A percentile compares a stretch with the other conserved stretches of the same genome.
phyloP scores from a whole-genome alignment of 1,140 invertebrate species.

The Lamellibrachia luymesi region DNA sequence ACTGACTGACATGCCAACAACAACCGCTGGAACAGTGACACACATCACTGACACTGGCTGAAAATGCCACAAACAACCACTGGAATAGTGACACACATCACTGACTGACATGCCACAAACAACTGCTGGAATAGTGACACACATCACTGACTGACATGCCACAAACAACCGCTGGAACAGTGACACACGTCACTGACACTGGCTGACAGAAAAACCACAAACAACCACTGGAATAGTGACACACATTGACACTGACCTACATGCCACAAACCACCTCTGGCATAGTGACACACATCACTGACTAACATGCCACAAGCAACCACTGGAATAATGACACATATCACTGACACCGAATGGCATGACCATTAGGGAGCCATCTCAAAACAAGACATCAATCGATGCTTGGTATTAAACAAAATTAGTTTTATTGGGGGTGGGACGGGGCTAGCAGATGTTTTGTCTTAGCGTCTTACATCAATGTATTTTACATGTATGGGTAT shows the following conservation, averaged over 20 bases:
- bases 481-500: no score
- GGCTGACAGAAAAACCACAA: constrained; percentile 45
- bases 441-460: no score
- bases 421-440: no score
- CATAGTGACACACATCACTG: constrained; percentile 22
- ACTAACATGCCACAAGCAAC: constrained; percentile 65
- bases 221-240: no score
- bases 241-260: no score
- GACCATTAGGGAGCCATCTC: no score
- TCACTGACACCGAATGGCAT: no score
- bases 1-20: not conserved
- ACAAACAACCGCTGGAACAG: not conserved
- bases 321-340: not conserved
- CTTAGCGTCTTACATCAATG: no score
- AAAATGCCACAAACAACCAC: constrained; percentile 49
- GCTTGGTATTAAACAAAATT: no score
- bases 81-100: not conserved
- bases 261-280: no score
- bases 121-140: not conserved
- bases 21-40: constrained; percentile 60
- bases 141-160: not conserved
- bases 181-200: constrained; percentile 84
- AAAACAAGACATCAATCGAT: no score
- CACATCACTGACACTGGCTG: constrained; percentile 75
- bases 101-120: constrained; percentile 66